Evolutionary conservation across 2,888 invertebrate species (phyloP), one percentile per base, ranked within the genome.

Genomic region (Agrenia bidenticulata): DNA sequence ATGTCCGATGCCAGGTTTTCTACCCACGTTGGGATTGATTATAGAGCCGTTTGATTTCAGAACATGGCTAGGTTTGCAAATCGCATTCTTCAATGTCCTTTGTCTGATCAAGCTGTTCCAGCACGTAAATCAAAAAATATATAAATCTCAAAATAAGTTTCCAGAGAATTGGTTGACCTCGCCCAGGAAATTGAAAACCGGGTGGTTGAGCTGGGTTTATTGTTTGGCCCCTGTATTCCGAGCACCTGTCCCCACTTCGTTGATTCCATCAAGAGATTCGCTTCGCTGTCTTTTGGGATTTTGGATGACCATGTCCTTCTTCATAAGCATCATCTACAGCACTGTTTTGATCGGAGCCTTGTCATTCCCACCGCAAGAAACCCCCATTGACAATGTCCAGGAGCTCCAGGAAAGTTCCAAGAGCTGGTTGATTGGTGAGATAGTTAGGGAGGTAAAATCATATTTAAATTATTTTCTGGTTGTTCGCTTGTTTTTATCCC

Each of bases 361-460:
- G 21, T 23, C 51, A 23, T 51, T 51, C 23, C 51, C 51, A 7
- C 51, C 51, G 13, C 5, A 7, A 4, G 51, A 51, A 24, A 15
- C 21, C 5, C 51, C 51, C 2, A 51, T 51, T 51, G 15, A 51
- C 51, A 17, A 19, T 23, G 13, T 51, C 7, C 7, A 19, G 2
- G 23, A 51, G 2, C 24, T 51, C 9, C 45, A 19, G 21, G 5
- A 19, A 17, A 51, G 23, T 21, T 7, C 5, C 2, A 51, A 51
- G 23, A 24, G 9, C 4, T 55, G 55, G 55, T 9, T 13, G 5
- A 9, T 55, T 27, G 11, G 5, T 2, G 19, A 15, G 5, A 26
- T 55, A 24, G 17, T 55, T 27, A 17, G 27, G 24, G 17, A 55
- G 55, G 55, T 55, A 55, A 7, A 32, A 5, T n/a, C 32, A 55